Evolutionary conservation across 1,140 invertebrate genomes (phyloP).

Genomic region (Drosophila sproati): DNA sequence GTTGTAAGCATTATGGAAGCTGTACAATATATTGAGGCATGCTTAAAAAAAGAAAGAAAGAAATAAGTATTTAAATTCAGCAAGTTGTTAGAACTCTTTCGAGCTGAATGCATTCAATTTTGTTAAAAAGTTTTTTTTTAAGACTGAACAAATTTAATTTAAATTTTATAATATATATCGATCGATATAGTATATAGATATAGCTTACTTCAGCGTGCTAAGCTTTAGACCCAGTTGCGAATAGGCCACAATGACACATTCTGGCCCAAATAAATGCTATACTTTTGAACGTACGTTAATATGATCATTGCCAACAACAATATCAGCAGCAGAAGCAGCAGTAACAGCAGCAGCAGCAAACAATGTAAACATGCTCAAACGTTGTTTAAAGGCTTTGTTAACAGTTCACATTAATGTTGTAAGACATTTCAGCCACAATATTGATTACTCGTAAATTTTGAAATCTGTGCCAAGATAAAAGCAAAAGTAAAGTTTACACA

Average conservation of each 20-base stretch:
- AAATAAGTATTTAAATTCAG: no score
- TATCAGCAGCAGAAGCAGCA: background rate
- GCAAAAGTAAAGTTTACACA: slow-evolving; percentile 64
- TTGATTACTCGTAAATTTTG: slow-evolving; percentile 39
- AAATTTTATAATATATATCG: no score
- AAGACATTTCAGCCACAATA: slow-evolving; percentile 20
- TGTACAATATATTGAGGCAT: no score
- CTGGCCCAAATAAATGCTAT: slow-evolving; percentile 2
- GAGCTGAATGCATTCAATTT: no score
- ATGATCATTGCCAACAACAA: slow-evolving; percentile 25
- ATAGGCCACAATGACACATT: background rate
- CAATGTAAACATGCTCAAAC: slow-evolving; percentile 20
- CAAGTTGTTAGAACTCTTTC: no score
- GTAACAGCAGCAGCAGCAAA: background rate
- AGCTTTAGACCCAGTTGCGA: background rate
- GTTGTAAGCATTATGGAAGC: no score
- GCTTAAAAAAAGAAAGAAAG: no score
- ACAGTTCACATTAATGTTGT: slow-evolving; percentile 42
- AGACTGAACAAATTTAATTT: no score
- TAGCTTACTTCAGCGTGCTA: background rate
- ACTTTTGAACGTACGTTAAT: slow-evolving; percentile 20
- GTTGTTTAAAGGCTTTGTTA: slow-evolving; percentile 51
- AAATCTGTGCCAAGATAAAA: slow-evolving; percentile 54
- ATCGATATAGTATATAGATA: background rate
- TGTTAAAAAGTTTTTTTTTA: no score